phyloP scores from a whole-genome alignment of 1,140 invertebrate species.

The Steinernema feltiae region DNA sequence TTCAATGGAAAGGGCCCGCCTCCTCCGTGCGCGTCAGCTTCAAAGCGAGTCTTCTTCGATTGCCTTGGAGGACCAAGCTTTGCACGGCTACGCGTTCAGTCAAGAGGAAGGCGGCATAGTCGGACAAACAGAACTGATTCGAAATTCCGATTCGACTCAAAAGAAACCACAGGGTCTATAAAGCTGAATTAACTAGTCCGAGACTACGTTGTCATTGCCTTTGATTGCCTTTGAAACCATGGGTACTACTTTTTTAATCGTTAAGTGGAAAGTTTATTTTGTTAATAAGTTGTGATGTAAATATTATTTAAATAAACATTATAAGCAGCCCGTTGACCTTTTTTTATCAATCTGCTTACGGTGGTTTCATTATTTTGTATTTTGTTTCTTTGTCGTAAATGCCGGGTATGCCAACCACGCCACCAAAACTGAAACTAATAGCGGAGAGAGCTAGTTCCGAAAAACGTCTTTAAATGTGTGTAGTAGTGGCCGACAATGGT shows the following conservation, averaged over 20 bases:
- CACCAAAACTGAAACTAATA: too few species aligned
- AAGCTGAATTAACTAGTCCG: not conserved
- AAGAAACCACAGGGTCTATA: not conserved
- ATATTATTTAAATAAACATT: too few species aligned
- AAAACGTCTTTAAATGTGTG: too few species aligned
- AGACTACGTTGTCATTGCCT: not conserved
- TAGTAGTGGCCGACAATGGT: too few species aligned
- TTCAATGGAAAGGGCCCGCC: not conserved
- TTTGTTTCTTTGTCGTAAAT: too few species aligned
- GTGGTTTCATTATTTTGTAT: too few species aligned
- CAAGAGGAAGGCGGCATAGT: slow-evolving; percentile 94
- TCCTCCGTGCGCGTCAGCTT: not conserved
- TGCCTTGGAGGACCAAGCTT: slow-evolving; percentile 61
- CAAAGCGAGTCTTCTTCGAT: not conserved
- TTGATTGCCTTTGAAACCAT: not conserved
- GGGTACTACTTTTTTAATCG: not conserved
- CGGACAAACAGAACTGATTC: slow-evolving; percentile 81
- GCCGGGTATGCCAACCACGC: too few species aligned
- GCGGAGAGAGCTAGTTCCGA: too few species aligned
- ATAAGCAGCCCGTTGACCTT: too few species aligned
- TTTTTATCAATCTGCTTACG: too few species aligned
- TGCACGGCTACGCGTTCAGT: slow-evolving; percentile 96
- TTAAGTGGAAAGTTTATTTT: too few species aligned
- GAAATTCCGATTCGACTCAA: slow-evolving; percentile 53
- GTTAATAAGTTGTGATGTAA: too few species aligned